Evolutionary conservation across 2,113 vertebrate species (phyloP).

Genomic region (Lagenorhynchus albirostris): DNA sequence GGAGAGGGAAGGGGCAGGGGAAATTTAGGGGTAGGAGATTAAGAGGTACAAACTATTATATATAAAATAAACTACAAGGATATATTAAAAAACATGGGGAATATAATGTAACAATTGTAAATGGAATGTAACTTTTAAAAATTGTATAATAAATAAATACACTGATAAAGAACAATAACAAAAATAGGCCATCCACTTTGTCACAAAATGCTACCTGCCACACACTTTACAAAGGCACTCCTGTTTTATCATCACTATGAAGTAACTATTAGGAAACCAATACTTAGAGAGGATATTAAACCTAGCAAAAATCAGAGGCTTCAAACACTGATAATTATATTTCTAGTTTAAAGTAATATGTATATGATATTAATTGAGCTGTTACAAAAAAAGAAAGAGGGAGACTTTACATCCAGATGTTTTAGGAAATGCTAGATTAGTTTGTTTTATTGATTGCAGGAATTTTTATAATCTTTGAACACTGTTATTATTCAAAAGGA

Average conservation of each 20-base stretch:
- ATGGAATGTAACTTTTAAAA: not conserved
- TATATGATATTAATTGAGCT: not conserved
- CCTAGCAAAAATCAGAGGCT: not conserved
- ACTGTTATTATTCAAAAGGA: not conserved
- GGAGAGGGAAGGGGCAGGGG: not conserved
- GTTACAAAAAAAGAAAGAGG: not conserved
- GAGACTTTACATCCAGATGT: not conserved
- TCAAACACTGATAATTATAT: not conserved
- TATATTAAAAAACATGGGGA: not conserved
- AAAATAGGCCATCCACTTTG: not conserved
- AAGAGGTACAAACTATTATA: not conserved
- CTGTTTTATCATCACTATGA: not conserved
- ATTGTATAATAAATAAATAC: not conserved
- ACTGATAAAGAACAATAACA: not conserved
- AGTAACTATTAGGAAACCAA: not conserved
- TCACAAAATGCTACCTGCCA: not conserved
- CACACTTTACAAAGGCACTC: not conserved
- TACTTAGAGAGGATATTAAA: not conserved
- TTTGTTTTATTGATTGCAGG: not conserved
- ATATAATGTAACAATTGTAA: not conserved
- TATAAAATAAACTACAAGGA: not conserved
- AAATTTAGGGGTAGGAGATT: not conserved
- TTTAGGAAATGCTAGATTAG: not conserved
- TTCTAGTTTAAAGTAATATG: not conserved
- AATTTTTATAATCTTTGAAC: not conserved